Evolutionary conservation across 2,888 invertebrate species (phyloP), one percentile per base, ranked within the genome.

Genomic region (Ferrisia virgata): DNA sequence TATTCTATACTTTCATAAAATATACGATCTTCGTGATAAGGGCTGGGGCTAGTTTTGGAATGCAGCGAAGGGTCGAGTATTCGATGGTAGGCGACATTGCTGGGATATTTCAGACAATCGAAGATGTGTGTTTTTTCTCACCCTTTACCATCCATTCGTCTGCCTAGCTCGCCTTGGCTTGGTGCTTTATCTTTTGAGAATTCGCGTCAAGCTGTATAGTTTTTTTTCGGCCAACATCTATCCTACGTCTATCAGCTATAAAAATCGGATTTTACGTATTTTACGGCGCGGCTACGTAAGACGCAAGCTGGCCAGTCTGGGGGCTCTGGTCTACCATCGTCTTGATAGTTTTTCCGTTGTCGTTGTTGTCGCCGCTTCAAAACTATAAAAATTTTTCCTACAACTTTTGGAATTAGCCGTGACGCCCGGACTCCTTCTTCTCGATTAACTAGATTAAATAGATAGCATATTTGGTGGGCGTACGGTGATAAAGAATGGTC

Each of bases 221-320:
- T n/a, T n/a, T n/a, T n/a, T n/a, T n/a, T n/a, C n/a, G n/a, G n/a
- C n/a, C n/a, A n/a, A n/a, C n/a, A n/a, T n/a, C 43, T 2, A 1
- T 11, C 9, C 2, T 9, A 43, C 47, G 47, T 64, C 64, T 28
- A 28, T 64, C 28, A 28, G 28, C 64, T 28, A 64, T 64, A 64
- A 64, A 39, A 64, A 64, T 64, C 64, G 64, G 64, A 64, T 64
- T 64, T 64, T 47, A 47, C 64, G 64, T 64, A 64, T 64, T 64
- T 64, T 64, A 64, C 64, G 64, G 64, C 28, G 47, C 47, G 4
- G n/a, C 18, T 18, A n/a, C 6, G 47, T 40, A 11, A 8, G 13
- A 22, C 47, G n/a, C n/a, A n/a, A n/a, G n/a, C n/a, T n/a, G n/a
- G n/a, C n/a, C n/a, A n/a, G n/a, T n/a, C n/a, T n/a, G n/a, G n/a